These are phyloP conservation scores for Sitobion miscanthi DNA, from an alignment of 1,140 invertebrate species.

Conservation along the genomic window DNA sequence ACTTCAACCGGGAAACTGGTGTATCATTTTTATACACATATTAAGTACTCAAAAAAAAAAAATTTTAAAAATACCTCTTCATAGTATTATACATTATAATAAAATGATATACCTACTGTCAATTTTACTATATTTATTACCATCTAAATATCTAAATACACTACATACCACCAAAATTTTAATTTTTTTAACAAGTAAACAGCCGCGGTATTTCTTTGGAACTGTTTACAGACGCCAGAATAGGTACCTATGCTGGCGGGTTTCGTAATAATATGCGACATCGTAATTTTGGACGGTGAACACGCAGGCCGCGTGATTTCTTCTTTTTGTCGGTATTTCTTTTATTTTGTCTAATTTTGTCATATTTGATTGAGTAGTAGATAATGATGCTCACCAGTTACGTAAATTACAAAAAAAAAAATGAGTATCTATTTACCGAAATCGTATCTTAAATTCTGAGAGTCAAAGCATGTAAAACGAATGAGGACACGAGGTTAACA, in stretches of 20 bases:
- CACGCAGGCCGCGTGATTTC: neutral
- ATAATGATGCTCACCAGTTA: neutral
- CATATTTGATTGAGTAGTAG: neutral
- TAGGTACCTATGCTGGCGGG: neutral
- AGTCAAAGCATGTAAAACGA: neutral
- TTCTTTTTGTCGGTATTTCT: neutral
- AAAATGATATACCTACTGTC: too few species aligned
- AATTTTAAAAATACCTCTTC: too few species aligned
- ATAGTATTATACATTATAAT: too few species aligned
- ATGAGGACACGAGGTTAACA: neutral
- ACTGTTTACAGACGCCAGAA: too few species aligned
- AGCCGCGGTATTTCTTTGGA: too few species aligned
- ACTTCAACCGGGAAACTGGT: too few species aligned
- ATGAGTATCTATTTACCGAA: neutral
- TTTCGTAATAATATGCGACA: neutral
- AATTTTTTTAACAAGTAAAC: too few species aligned
- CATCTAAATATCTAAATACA: too few species aligned
- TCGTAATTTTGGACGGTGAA: neutral
- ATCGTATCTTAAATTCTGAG: neutral
- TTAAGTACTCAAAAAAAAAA: too few species aligned
- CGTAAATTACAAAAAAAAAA: neutral
- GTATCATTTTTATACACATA: too few species aligned
- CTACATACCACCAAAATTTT: too few species aligned
- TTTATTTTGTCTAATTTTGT: neutral
- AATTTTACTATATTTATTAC: too few species aligned